Evolutionary conservation across 2,888 invertebrate genomes (phyloP), one percentile per base, ranked within the genome.

Genomic region (Horisme vitalbata): DNA sequence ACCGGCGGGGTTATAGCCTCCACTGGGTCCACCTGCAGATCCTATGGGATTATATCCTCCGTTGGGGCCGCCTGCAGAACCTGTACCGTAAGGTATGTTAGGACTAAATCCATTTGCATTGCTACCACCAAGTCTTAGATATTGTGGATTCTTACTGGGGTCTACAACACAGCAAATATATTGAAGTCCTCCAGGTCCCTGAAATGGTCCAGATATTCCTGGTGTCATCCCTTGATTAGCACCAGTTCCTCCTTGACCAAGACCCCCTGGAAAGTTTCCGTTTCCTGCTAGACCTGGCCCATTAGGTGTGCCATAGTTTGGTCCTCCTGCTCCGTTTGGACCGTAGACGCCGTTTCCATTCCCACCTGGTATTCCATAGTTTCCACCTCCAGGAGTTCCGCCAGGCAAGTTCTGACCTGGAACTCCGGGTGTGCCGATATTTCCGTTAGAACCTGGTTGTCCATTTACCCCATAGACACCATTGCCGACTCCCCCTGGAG

Each of bases 121-220:
- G 11, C 44, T 36, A 28, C 52, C 52, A 27, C 47, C 55, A 33
- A 55, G 48, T 21, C 38, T 48, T 12, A 51, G 50, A 36, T 58
- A 61, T 48, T 62, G 61, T 20, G 58, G 61, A 47, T 59, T 59
- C 27, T 59, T 63, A 33, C 60, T 63, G 4, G 71, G 65, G 14
- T 65, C 64, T 3, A 63, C 60, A 21, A 68, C 63, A 53, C 75
- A 76, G 39, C 75, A 76, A 45, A 68, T 70, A 49, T 72, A 75
- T 20, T 65, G 62, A 4, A 60, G 45, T 11, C 75, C 75, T 30
- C 68, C 65, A 23, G 70, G 59, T 12, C 65, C 68, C 31, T 41
- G 56, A 32, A 50, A 60, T 18, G 35, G 71, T 61, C 73, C 72
- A 61, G 55, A 64, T 64, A 49, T 58, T 33, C 56, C 53, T n/a